These are phyloP conservation scores for Chaitophorus viminalis DNA, from an alignment of 2,888 invertebrate genomes.

Conservation along the genomic window DNA sequence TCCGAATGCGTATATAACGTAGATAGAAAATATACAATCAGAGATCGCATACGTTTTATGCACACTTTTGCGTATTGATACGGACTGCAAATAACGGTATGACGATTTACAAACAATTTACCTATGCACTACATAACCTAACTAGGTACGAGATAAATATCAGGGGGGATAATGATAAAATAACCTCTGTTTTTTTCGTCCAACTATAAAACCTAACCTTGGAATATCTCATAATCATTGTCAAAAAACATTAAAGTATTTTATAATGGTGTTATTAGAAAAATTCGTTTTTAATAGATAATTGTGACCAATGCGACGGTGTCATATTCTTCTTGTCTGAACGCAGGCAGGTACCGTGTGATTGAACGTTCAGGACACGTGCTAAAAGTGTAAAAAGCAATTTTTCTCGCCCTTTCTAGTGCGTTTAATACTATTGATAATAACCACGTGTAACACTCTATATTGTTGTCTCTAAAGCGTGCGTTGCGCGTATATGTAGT, in stretches of 20 bases:
- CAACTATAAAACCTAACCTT: not conserved
- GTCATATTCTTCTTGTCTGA: not conserved
- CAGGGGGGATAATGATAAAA: slow-evolving; percentile 8
- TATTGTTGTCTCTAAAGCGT: not conserved
- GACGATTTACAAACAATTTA: too few relatives aligned
- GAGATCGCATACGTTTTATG: not conserved
- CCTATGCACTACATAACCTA: too few relatives aligned
- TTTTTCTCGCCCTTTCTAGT: not conserved
- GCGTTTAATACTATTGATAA: not conserved
- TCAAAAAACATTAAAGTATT: not conserved
- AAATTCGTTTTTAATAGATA: slow-evolving; percentile 33
- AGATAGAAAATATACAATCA: too few relatives aligned
- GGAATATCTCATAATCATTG: not conserved
- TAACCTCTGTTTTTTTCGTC: not conserved
- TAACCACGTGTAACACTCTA: not conserved
- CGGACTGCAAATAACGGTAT: not conserved
- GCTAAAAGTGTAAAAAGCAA: not conserved
- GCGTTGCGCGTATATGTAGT: not conserved
- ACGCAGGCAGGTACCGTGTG: not conserved
- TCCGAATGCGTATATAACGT: too few relatives aligned
- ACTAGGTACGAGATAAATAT: not conserved
- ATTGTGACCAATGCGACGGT: not conserved
- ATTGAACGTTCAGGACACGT: not conserved
- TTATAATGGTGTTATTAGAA: not conserved
- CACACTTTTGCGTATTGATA: not conserved